Conservation (phyloP, 2,888 invertebrate genomes). For the Loripinus fragilis region DNA sequence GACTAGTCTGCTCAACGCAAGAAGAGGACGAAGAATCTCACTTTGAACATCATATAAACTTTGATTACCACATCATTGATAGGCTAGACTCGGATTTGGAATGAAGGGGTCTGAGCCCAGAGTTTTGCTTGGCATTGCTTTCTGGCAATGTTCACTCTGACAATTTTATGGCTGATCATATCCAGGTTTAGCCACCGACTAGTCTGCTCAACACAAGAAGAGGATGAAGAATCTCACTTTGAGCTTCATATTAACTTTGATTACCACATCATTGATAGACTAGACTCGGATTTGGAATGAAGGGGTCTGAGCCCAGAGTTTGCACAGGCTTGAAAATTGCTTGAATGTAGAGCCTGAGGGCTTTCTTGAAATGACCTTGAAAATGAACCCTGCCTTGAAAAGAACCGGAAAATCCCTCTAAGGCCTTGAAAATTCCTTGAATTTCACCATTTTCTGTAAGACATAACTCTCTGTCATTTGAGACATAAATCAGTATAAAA, state of each 20-base stretch:
- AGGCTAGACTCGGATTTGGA: slow-evolving; percentile 18
- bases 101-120: too few species aligned
- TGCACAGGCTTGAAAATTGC: too few species aligned
- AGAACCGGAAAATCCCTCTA: too few species aligned
- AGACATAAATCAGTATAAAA: too few species aligned
- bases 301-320: too few species aligned
- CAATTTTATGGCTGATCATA: slow-evolving; percentile 29
- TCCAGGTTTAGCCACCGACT: slow-evolving; percentile 5
- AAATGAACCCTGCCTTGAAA: too few species aligned
- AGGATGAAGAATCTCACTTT: slow-evolving; percentile 32
- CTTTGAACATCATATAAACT: slow-evolving; percentile 42
- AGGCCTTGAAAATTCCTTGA: too few species aligned
- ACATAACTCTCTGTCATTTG: too few species aligned
- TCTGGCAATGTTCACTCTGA: slow-evolving; percentile 22
- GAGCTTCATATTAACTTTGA: slow-evolving; percentile 43
- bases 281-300: slow-evolving; percentile 16
- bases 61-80: slow-evolving; percentile 43
- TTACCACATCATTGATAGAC: slow-evolving; percentile 36
- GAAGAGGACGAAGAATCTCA: slow-evolving; percentile 28
- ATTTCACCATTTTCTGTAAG: too few species aligned
- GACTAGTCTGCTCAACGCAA: neutral
- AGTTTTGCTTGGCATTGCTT: slow-evolving; percentile 42
- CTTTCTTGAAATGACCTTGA: too few species aligned
- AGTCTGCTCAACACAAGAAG: neutral
- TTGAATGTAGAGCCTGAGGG: too few species aligned